These are phyloP conservation scores for Papilio machaon DNA, from an alignment of 1,140 invertebrate species.

Conservation along the genomic window DNA sequence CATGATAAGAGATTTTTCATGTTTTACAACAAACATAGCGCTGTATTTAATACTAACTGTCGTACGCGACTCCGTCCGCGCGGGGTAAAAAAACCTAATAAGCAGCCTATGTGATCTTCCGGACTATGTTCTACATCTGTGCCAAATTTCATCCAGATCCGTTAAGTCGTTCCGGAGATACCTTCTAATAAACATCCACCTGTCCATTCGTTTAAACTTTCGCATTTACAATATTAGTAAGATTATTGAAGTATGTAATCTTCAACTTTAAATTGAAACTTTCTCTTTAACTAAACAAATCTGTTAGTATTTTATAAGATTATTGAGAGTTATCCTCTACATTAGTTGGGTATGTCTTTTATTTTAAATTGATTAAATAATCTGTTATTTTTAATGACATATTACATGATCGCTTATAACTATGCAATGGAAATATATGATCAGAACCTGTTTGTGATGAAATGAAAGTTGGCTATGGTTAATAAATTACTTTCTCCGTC, in stretches of 20 bases:
- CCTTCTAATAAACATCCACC: no score
- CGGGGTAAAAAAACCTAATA: no score
- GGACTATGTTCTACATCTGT: no score
- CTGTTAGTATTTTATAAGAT: not conserved
- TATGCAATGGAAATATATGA: constrained; percentile 56
- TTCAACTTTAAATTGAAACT: not conserved
- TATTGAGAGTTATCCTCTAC: not conserved
- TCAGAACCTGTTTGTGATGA: constrained; percentile 63
- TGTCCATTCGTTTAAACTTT: no score
- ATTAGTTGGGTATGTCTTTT: constrained; percentile 26
- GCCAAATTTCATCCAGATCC: no score
- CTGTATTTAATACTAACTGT: no score
- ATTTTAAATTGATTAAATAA: not conserved
- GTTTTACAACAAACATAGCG: not conserved
- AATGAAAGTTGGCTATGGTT: constrained; percentile 68
- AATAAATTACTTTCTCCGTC: constrained; percentile 67
- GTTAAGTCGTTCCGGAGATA: no score
- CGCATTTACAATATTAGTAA: no score
- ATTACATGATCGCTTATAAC: constrained; percentile 35
- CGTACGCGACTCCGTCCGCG: no score
- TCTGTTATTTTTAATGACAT: constrained; percentile 27
- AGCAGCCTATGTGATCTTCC: no score
- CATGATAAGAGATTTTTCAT: not conserved
- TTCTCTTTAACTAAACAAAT: not conserved
- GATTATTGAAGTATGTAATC: no score